Conservation (phyloP, 2,797 vertebrate genomes). For the Eupleurogrammus muticus region DNA sequence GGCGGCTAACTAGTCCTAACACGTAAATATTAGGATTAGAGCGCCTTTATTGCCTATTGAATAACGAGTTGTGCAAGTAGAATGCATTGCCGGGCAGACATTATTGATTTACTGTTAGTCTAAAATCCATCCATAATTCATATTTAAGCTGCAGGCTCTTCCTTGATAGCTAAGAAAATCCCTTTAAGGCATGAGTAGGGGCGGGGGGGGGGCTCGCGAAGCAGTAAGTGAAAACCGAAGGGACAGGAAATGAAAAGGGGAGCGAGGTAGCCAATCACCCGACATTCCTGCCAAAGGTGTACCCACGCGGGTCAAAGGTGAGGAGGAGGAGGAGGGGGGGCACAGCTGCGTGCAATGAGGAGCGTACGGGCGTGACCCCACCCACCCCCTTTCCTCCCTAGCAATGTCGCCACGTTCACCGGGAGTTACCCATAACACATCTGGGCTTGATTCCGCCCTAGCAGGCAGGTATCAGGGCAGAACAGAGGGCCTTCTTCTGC, state of each 20-base stretch:
- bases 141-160: conserved; percentile 70
- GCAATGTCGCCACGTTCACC: conserved; percentile 71
- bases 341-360: conserved; percentile 85
- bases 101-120: conserved; percentile 77
- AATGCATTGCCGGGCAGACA: conserved; percentile 69
- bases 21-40: conserved; percentile 61
- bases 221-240: conserved; percentile 66
- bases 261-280: conserved; percentile 79
- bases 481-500: conserved; percentile 76
- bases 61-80: conserved; percentile 60
- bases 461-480: conserved; percentile 69
- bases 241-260: conserved; percentile 80
- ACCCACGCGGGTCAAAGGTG: conserved; percentile 79
- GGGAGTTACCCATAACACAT: conserved; percentile 82
- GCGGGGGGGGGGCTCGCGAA: conserved; percentile 45
- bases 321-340: conserved; percentile 22
- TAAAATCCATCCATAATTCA: conserved; percentile 77
- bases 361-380: conserved; percentile 75
- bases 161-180: conserved; percentile 69
- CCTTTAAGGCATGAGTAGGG: conserved; percentile 50
- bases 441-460: conserved; percentile 80
- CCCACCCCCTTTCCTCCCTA: too few relatives aligned
- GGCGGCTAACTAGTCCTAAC: conserved; percentile 60
- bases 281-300: conserved; percentile 76
- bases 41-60: conserved; percentile 61